Percentiles rank a stretch among this genome's conserved stretches.
phyloP scores from a whole-genome alignment of 2,797 vertebrate species.

The Darevskia nairensis region DNA sequence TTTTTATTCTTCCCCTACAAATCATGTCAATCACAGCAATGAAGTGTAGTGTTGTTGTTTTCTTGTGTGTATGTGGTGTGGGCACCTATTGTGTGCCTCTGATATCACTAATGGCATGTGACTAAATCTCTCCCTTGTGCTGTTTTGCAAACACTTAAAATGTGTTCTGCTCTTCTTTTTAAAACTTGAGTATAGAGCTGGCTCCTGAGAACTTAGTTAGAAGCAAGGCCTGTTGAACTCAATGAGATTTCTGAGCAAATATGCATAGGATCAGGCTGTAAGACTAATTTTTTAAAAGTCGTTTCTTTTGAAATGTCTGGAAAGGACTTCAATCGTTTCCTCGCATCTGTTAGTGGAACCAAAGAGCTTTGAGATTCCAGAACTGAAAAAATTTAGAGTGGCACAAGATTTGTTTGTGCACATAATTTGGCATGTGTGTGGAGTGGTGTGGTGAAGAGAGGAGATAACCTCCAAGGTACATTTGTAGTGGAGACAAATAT shows the following conservation, averaged over 20 bases:
- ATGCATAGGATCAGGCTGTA: not conserved
- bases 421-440: not conserved
- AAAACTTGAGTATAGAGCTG: not conserved
- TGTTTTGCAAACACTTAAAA: not conserved
- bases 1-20: not conserved
- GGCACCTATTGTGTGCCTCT: not conserved
- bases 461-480: not conserved
- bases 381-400: slow-evolving; percentile 23
- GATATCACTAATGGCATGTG: not conserved
- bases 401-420: too few species aligned
- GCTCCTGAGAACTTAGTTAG: not conserved
- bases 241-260: not conserved
- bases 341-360: slow-evolving; percentile 37
- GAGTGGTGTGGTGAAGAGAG: not conserved
- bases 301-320: not conserved
- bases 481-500: not conserved
- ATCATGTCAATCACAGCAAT: not conserved
- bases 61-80: not conserved
- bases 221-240: not conserved
- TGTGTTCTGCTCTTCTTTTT: not conserved
- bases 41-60: too few species aligned
- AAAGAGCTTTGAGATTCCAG: slow-evolving; percentile 46
- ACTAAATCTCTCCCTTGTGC: not conserved
- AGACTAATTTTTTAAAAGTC: too few species aligned
- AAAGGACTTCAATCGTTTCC: not conserved